Evolutionary conservation across 1,140 invertebrate species (phyloP), one percentile per base, ranked within the genome.

Genomic region (Trichomalopsis sarcophagae): DNA sequence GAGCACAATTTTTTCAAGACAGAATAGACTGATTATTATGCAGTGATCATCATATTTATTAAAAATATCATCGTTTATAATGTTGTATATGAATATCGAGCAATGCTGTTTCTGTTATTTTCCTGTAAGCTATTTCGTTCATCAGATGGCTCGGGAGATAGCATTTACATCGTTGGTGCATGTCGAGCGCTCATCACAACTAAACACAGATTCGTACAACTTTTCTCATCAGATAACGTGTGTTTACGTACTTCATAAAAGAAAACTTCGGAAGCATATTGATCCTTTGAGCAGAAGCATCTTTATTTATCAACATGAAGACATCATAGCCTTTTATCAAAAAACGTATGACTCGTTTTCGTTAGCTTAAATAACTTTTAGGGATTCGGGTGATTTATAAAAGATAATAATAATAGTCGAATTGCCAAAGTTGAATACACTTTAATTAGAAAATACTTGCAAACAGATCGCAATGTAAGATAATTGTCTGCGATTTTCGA

Each of bases 171-270:
- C 33, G 2, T 44, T 21, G 21, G 73, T 44, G 76, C 76, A 55
- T 78, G 76, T 78, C 47, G 76, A 55, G 50, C 47, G 4, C 76
- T 78, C 76, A 78, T 78, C 44, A 30, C 11, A 13, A 33, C 33
- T 30, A 14, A 30, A 23, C 7, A 78, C n/a, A 47, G n/a, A 78
- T 50, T 17, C 62, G n/a, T 47, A 36, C n/a, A 78, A 78, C 40
- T 78, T 78, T 55, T 78, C 44, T 78, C 47, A 78, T 78, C 76
- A 62, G 47, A 55, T 78, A 78, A 75, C 33, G 33, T 36, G 69
- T 75, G 74, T 75, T 75, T 75, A 75, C 76, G n/a, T 27, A 27
- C 44, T 78, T 30, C 33, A 23, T 33, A 17, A 47, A 36, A 33
- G 23, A 27, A 47, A 78, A 78, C 40, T 78, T 50, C 30, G 40